Evolutionary conservation across 2,888 invertebrate genomes (phyloP), one percentile per base, ranked within the genome.

Genomic region (Conus canariensis): DNA sequence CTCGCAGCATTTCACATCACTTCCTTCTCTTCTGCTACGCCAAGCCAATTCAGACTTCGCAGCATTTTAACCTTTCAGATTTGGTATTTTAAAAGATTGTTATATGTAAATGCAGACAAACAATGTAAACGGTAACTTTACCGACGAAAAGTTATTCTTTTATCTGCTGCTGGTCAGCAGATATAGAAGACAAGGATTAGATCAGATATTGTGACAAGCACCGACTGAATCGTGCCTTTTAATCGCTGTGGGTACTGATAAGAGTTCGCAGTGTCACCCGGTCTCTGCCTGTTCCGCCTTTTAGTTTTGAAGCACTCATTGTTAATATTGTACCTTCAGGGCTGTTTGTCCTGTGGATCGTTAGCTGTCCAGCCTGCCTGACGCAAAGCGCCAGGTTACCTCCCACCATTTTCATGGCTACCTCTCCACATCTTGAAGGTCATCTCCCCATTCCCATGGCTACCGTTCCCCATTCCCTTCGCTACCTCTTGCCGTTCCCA

Each of bases 151-250:
- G 45, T 45, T 45, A 45, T 45, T 45, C 8, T 8, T 74, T 74
- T 74, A 74, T n/a, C n/a, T n/a, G 74, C 74, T 74, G 74, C 74
- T 74, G 74, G 74, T n/a, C 74, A 74, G 74, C n/a, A n/a, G n/a
- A 74, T 10, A n/a, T n/a, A 74, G n/a, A 74, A 6, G 45, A 45
- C 45, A 45, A 3, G 45, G 45, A 45, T 45, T 45, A 4, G 45
- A 45, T 45, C 4, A 45, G 45, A 45, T 45, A 4, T 45, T 45
- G 45, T 45, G 45, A 45, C 45, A 45, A 45, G 45, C 45, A 45
- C 45, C 45, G 45, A 45, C 45, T 45, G 45, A 45, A 45, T 45
- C 45, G 45, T 45, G 45, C 45, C 45, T 45, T 45, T 45, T 45
- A 2, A 45, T 45, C 45, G 45, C 45, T 45, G 2, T 2, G 45